Conservation (phyloP, 1,140 invertebrate species). For the Formica exsecta region DNA sequence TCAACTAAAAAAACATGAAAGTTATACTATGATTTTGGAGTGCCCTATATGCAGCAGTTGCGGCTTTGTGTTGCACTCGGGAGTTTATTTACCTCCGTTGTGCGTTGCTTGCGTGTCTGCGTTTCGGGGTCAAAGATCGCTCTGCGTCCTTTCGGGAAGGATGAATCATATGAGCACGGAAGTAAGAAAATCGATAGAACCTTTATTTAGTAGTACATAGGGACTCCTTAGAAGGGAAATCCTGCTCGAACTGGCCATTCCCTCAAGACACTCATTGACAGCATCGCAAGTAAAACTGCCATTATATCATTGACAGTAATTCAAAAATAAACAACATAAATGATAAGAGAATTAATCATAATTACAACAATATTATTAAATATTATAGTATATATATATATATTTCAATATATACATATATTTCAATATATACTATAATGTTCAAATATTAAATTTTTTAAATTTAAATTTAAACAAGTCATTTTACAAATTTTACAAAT, state of each 20-base stretch:
- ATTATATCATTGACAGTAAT: not conserved
- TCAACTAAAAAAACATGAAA: not conserved
- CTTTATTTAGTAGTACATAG: slow-evolving; percentile 17
- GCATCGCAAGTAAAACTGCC: not conserved
- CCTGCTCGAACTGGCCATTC: not conserved
- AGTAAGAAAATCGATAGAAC: slow-evolving; percentile 71
- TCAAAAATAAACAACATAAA: not conserved
- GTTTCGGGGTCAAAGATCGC: slow-evolving; percentile 68
- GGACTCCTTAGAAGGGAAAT: not conserved
- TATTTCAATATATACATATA: no score
- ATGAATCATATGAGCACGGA: slow-evolving; percentile 71
- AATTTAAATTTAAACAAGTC: not conserved
- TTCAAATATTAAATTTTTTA: no score
- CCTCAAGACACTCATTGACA: not conserved
- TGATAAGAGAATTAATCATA: not conserved
- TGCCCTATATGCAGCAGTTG: not conserved
- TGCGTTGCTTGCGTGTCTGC: slow-evolving; percentile 47
- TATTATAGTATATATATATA: no score
- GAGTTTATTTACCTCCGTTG: slow-evolving; percentile 64
- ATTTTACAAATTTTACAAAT: not conserved
- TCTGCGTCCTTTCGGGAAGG: slow-evolving; percentile 58
- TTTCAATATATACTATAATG: no score
- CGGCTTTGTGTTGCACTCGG: slow-evolving; percentile 1
- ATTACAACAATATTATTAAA: no score
- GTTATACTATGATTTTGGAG: not conserved